Conservation (phyloP, 2,888 invertebrate genomes). For the Falcaria lacertinaria region DNA sequence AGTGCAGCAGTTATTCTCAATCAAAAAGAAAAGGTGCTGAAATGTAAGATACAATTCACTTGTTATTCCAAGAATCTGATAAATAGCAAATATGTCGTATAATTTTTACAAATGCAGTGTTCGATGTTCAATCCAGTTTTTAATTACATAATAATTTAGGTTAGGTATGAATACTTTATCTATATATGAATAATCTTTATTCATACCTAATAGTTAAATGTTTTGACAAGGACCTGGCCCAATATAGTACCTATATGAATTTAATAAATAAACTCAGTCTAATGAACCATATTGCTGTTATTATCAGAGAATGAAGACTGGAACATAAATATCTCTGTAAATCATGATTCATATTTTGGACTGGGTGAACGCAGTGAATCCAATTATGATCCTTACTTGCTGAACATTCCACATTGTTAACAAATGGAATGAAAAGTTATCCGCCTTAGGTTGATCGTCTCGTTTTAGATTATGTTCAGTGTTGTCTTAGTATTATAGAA, state of each 20-base stretch:
- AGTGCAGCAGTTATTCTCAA: background rate
- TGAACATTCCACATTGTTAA: slow-evolving; percentile 14
- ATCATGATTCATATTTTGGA: too few species aligned
- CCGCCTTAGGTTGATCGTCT: slow-evolving; percentile 15
- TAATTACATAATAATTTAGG: too few species aligned
- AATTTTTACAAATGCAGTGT: background rate
- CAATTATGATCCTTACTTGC: slow-evolving; percentile 8
- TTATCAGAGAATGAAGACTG: too few species aligned
- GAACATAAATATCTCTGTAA: too few species aligned
- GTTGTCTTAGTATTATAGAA: background rate
- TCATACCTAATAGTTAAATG: too few species aligned
- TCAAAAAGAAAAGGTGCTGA: slow-evolving; percentile 3
- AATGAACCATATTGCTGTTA: too few species aligned
- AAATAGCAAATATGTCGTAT: background rate
- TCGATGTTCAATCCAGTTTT: background rate
- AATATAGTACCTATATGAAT: too few species aligned
- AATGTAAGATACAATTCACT: background rate
- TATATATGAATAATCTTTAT: too few species aligned
- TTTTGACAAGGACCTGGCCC: too few species aligned
- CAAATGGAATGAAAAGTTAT: slow-evolving; percentile 5
- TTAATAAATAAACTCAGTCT: slow-evolving; percentile 1
- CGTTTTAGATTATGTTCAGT: slow-evolving; percentile 6
- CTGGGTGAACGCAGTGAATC: too few species aligned
- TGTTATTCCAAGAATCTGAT: background rate
- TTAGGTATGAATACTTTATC: too few species aligned